Percentiles rank a stretch among this genome's conserved stretches.
Conservation (phyloP, 2,797 vertebrate genomes). For the Rousettus madagascariensis region DNA sequence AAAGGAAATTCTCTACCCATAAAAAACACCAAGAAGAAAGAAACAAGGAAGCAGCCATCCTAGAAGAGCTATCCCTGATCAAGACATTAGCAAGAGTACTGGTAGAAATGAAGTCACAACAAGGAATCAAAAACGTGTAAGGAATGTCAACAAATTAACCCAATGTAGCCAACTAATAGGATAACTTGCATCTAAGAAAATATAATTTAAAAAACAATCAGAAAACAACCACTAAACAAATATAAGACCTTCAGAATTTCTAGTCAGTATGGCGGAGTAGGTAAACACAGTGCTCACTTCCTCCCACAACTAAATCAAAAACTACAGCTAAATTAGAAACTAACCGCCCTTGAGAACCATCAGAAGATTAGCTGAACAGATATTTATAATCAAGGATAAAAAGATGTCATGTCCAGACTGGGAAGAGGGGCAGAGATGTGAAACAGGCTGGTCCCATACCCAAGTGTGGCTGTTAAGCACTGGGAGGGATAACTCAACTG, state of each 20-base stretch:
- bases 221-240: conserved; percentile 8
- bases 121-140: neutral
- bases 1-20: neutral
- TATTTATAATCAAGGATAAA: no score
- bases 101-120: neutral
- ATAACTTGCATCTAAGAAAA: neutral
- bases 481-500: no score
- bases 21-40: neutral
- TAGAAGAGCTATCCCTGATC: neutral
- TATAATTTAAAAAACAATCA: conserved; percentile 7
- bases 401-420: no score
- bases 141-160: neutral
- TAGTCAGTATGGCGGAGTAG: no score
- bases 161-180: neutral
- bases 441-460: no score
- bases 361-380: no score
- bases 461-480: no score
- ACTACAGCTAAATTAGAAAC: no score
- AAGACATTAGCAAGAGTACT: neutral
- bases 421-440: no score
- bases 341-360: no score
- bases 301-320: no score
- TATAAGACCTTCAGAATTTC: neutral
- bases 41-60: neutral
- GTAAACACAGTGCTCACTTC: no score